Base-by-base conservation (phyloP, 2,113 vertebrate genomes). In the Pholis gunnellus region DNA sequence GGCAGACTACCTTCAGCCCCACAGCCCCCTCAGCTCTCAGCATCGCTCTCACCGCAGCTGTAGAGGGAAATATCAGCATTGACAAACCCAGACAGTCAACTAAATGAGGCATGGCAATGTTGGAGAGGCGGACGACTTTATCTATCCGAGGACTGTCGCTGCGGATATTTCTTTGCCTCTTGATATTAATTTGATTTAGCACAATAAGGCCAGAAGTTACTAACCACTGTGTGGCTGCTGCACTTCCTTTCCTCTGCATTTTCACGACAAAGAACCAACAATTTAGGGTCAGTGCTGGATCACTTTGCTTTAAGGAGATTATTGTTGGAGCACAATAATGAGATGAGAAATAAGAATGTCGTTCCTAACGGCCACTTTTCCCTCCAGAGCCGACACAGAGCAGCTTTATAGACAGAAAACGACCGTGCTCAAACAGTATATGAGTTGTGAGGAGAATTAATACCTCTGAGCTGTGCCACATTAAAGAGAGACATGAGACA, bases 61-160 rank as follows among this genome's bases (percentile, higher is more conserved):
- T 42, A n/a, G 77, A 72, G 59, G 18, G 29, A 85, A 78, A 48
- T 72, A 84, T 70, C 63, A n/a, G 59, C 59, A 75, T 52, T 81
- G 74, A 90, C 75, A 63, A 87, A 85, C 63, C 46, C 79, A 85
- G 74, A 82, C 78, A 77, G 72, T 83, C 72, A 79, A 83, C 42
- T 83, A 42, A 80, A 61, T 20, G 27, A 79, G n/a, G 54, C 56
- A 42, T 50, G 72, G 22, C 34, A 48, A 18, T 0, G 3, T 29
- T 34, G 42, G 78, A 56, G 63, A 54, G 29, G 7, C 11, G 20
- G 56, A 34, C 27, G 9, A 54, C 29, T 54, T 42, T 14, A 71
- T 82, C 57, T 57, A 42, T 63, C 34, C 0, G 29, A n/a, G 31
- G 44, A 10, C 38, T 68, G 50, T 13, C 4, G 3, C 22, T 13